Percentiles rank a stretch among this genome's conserved stretches.
Evolutionary conservation across 2,888 invertebrate species (phyloP).

Genomic region (Polydesmus complanatus): DNA sequence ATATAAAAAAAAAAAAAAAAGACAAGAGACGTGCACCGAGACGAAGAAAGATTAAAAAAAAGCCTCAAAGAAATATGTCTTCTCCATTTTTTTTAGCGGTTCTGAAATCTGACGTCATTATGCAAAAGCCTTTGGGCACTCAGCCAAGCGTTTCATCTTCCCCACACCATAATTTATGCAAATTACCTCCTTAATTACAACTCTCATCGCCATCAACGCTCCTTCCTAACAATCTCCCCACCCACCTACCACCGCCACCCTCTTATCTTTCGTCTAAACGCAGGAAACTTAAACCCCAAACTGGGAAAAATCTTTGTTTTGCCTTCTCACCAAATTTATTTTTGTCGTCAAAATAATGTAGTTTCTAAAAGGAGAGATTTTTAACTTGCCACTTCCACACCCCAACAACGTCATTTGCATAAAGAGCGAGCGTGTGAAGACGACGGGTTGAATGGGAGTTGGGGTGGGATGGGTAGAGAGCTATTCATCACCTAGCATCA

Average conservation of each 20-base stretch:
- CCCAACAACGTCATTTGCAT: not conserved
- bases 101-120: not conserved
- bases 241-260: not conserved
- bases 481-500: not conserved
- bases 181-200: not conserved
- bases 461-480: not conserved
- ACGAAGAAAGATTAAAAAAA: not conserved
- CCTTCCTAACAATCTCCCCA: not conserved
- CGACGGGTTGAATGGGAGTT: not conserved
- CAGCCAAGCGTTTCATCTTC: not conserved
- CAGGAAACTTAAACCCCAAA: not conserved
- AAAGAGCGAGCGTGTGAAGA: no score
- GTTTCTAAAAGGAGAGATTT: not conserved
- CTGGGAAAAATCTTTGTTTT: not conserved
- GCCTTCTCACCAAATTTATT: not conserved
- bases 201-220: not conserved
- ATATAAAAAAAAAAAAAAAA: not conserved
- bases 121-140: not conserved
- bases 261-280: not conserved
- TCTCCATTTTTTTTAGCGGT: no score
- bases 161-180: not conserved
- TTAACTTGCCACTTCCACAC: not conserved
- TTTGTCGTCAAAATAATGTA: not conserved
- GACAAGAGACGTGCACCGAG: no score
- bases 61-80: not conserved